A percentile compares a stretch with the other conserved stretches of the same genome.
phyloP scores from a whole-genome alignment of 2,113 vertebrate species.

The Brachionichthys hirsutus region DNA sequence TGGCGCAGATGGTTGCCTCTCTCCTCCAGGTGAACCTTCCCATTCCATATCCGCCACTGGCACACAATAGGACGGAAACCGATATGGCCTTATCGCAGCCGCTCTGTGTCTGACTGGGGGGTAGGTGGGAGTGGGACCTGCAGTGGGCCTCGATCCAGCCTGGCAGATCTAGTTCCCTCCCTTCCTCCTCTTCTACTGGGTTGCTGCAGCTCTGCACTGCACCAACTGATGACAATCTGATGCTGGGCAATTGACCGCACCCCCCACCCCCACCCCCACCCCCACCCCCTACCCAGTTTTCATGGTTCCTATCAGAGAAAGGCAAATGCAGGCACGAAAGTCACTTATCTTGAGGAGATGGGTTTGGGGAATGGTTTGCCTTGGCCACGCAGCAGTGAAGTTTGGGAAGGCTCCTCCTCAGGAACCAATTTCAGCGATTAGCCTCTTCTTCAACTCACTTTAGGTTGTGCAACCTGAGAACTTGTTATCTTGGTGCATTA shows the following conservation, averaged over 20 bases:
- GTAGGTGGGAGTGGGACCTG: constrained; percentile 34
- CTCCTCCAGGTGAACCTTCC: constrained; percentile 42
- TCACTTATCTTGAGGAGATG: constrained; percentile 53
- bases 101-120: constrained; percentile 18
- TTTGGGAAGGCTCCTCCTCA: constrained; percentile 9
- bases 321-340: constrained; percentile 44
- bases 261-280: constrained; percentile 7
- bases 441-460: constrained; percentile 32
- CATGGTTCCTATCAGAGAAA: constrained; percentile 31
- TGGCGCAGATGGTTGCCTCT: constrained; percentile 52
- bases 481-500: constrained; percentile 29
- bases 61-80: constrained; percentile 41
- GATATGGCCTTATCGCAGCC: constrained; percentile 55
- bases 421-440: constrained; percentile 24
- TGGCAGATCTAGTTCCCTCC: constrained; percentile 39
- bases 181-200: constrained; percentile 33
- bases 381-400: constrained; percentile 45
- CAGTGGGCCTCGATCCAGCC: constrained; percentile 57
- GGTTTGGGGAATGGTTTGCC: constrained; percentile 42
- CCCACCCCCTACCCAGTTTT: neutral
- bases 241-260: constrained; percentile 36
- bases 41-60: constrained; percentile 50
- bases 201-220: constrained; percentile 60
- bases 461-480: constrained; percentile 45
- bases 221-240: constrained; percentile 57